These are phyloP conservation scores for Tenthredo amoena DNA, from an alignment of 2,888 invertebrate species.

Conservation along the genomic window DNA sequence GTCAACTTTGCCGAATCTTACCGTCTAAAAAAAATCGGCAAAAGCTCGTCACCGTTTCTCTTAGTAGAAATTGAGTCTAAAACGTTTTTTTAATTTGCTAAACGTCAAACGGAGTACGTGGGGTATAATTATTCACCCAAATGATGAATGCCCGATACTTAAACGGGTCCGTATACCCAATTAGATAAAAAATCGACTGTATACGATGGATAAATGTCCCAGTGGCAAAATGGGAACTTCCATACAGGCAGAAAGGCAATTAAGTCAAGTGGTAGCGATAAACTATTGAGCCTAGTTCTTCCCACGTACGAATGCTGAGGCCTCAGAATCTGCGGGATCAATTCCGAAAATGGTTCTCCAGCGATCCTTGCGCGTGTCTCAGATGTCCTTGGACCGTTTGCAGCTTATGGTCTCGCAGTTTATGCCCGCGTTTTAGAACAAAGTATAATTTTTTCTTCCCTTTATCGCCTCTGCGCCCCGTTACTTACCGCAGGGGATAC, in stretches of 20 bases:
- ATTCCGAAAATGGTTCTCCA: slow-evolving; percentile 41
- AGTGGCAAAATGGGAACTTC: not conserved
- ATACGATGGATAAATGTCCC: not conserved
- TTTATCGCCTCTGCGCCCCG: not conserved
- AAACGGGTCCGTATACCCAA: not conserved
- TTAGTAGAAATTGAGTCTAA: not conserved
- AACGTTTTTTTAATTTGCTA: not conserved
- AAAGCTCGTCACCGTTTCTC: not conserved
- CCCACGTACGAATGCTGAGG: slow-evolving; percentile 7
- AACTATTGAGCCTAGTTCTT: slow-evolving; percentile 24
- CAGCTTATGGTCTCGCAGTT: not conserved
- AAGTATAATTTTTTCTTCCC: not conserved
- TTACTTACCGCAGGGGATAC: not conserved
- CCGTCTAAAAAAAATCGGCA: not conserved
- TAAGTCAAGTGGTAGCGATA: slow-evolving; percentile 33
- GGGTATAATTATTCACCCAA: not conserved
- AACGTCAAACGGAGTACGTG: not conserved
- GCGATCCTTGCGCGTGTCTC: slow-evolving; percentile 9
- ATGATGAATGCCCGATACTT: not conserved
- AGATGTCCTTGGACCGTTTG: slow-evolving; percentile 9
- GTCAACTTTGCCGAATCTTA: not conserved
- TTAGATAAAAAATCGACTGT: not conserved
- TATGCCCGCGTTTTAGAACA: not conserved
- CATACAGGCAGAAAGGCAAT: not conserved
- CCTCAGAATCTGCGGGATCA: slow-evolving; percentile 3